phyloP scores from a whole-genome alignment of 1,140 invertebrate genomes.

The Bombus difficillimus region DNA sequence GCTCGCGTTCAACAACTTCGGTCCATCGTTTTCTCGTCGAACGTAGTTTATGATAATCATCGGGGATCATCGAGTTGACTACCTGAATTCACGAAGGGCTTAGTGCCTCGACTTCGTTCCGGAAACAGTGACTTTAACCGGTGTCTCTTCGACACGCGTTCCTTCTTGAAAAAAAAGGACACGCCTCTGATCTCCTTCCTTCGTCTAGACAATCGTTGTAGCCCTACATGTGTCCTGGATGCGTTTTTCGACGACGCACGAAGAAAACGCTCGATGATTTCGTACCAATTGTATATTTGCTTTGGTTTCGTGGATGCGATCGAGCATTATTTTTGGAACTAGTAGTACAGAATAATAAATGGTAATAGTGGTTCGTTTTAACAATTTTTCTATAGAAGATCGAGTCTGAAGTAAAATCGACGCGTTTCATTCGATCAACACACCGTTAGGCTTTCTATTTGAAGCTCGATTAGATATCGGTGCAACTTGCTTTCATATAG shows the following conservation, averaged over 20 bases:
- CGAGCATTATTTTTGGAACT: slow-evolving; percentile 8
- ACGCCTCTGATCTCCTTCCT: no score
- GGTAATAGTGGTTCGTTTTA: neutral
- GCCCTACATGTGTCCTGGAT: neutral
- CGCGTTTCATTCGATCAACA: neutral
- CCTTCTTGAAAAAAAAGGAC: neutral
- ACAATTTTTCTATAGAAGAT: slow-evolving; percentile 1
- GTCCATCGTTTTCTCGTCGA: neutral
- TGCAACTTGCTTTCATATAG: neutral
- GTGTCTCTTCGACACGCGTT: neutral
- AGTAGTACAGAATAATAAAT: slow-evolving; percentile 5
- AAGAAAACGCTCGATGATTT: slow-evolving; percentile 30
- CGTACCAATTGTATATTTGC: neutral
- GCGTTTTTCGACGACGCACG: slow-evolving; percentile 32
- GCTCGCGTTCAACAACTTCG: neutral
- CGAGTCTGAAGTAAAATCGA: neutral
- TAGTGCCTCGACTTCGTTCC: neutral
- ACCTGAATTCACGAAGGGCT: neutral
- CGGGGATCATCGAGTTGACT: neutral
- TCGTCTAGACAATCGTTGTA: slow-evolving; percentile 19
- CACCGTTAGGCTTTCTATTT: slow-evolving; percentile 22
- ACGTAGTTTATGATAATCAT: neutral
- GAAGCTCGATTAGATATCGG: slow-evolving; percentile 34
- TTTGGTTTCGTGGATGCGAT: neutral
- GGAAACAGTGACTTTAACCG: neutral